Percentiles rank a stretch among this genome's conserved stretches.
These are phyloP conservation scores for Dasyurus viverrinus DNA, from an alignment of 2,113 vertebrate species.

Conservation along the genomic window DNA sequence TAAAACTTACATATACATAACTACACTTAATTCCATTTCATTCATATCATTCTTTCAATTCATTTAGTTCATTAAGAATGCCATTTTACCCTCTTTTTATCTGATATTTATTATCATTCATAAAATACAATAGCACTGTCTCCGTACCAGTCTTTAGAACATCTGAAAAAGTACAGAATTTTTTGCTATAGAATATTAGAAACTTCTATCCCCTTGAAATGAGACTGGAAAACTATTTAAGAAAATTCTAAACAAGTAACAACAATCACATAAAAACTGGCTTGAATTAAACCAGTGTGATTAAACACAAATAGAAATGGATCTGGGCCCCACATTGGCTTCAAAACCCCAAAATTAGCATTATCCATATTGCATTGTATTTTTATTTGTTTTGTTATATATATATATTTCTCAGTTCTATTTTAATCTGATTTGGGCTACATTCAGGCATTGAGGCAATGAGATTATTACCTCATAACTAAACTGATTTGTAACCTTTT, in stretches of 20 bases:
- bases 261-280: constrained; percentile 11
- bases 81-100: neutral
- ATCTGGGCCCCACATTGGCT: neutral
- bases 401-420: neutral
- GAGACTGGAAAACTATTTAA: constrained; percentile 32
- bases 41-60: neutral
- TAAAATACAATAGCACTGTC: neutral
- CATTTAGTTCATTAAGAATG: constrained; percentile 1
- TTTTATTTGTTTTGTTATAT: neutral
- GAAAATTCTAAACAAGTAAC: constrained; percentile 41
- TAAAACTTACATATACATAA: too few species aligned
- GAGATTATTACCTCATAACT: neutral
- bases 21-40: constrained; percentile 27
- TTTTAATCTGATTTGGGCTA: neutral
- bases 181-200: neutral
- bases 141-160: neutral
- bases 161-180: constrained; percentile 26
- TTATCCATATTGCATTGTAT: neutral
- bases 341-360: neutral
- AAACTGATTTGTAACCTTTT: constrained; percentile 11
- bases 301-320: neutral
- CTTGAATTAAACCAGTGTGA: neutral
- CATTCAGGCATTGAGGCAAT: neutral
- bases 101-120: neutral
- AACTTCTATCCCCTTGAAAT: constrained; percentile 17